phyloP scores from a whole-genome alignment of 2,797 vertebrate species.

The Eidolon dupreanum region DNA sequence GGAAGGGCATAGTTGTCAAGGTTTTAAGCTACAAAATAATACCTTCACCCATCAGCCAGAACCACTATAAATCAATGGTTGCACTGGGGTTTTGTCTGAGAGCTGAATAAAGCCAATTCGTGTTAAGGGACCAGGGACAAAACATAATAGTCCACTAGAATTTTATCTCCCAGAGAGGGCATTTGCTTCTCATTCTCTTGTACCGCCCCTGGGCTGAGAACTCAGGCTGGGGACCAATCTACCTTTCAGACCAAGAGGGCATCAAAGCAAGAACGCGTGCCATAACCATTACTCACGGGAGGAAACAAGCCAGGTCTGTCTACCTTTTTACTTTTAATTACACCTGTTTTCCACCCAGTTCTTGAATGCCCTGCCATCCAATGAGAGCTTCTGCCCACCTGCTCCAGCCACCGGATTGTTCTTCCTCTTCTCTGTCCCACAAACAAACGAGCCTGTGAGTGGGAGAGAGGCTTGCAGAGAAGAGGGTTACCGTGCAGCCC shows the following conservation, averaged over 20 bases:
- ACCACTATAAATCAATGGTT: slow-evolving; percentile 18
- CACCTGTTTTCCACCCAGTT: background rate
- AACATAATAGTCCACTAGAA: background rate
- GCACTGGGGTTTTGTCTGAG: slow-evolving; percentile 1
- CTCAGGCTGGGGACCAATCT: background rate
- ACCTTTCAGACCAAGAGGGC: background rate
- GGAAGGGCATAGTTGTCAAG: background rate
- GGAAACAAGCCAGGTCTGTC: background rate
- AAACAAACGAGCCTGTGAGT: background rate
- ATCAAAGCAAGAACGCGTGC: background rate
- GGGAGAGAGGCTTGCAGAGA: background rate
- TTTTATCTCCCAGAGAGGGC: background rate
- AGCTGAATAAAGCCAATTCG: slow-evolving; percentile 1
- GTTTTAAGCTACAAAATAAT: background rate
- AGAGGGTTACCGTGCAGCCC: background rate
- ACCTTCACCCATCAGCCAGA: background rate
- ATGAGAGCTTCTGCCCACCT: background rate
- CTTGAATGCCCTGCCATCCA: background rate
- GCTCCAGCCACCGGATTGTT: background rate
- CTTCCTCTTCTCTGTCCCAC: background rate
- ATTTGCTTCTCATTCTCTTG: background rate
- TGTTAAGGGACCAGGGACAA: background rate
- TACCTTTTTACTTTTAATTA: background rate
- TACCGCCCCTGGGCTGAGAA: background rate
- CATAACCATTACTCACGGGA: background rate